Conservation (phyloP, 1,140 invertebrate species). For the Aricia agestis region DNA sequence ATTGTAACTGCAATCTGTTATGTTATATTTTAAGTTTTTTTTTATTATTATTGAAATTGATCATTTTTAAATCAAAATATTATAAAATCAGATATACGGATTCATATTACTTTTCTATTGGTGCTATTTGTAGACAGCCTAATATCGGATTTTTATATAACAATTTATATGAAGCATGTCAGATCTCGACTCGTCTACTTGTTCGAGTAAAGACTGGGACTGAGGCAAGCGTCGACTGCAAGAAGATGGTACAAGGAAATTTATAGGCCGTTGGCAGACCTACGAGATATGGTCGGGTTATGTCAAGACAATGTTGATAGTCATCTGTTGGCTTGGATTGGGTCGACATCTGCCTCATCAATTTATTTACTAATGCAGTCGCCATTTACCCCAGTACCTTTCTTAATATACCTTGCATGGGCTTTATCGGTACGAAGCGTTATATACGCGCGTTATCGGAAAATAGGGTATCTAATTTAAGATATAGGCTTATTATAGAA, state of each 20-base stretch:
- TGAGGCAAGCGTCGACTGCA: no score
- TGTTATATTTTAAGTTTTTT: neutral
- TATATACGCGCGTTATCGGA: conserved; percentile 66
- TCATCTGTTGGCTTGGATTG: no score
- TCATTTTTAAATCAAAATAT: neutral
- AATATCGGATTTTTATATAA: neutral
- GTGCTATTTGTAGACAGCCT: neutral
- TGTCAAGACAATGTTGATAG: no score
- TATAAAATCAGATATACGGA: neutral
- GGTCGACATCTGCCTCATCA: no score
- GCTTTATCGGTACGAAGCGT: conserved; percentile 54
- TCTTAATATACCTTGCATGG: conserved; percentile 47
- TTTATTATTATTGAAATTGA: neutral
- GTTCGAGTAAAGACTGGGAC: no score
- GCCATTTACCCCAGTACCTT: neutral
- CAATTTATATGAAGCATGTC: neutral
- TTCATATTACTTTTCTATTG: neutral
- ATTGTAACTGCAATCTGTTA: neutral
- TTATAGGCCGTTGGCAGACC: no score
- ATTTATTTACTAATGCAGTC: no score
- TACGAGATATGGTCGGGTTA: no score
- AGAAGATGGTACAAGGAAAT: no score
- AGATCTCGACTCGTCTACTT: neutral
- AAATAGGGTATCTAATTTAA: conserved; percentile 62
- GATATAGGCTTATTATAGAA: conserved; percentile 62